A percentile compares a stretch with the other conserved stretches of the same genome.
Conservation (phyloP, 2,888 invertebrate species). For the Augochlorella aurata region DNA sequence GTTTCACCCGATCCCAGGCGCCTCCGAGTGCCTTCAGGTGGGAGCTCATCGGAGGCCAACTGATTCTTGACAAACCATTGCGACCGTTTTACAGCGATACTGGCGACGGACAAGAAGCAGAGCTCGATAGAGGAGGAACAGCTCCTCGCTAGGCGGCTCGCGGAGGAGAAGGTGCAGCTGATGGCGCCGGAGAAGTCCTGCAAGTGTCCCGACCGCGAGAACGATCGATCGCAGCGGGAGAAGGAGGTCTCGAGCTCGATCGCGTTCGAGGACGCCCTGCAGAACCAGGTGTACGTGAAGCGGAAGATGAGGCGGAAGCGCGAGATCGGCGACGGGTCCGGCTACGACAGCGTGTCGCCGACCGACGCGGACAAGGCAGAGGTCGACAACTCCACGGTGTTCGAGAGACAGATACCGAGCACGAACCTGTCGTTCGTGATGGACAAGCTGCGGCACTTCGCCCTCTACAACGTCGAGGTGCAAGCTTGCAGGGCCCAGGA, state of each 20-base stretch:
- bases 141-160: slow-evolving; percentile 65
- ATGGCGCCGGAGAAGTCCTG: slow-evolving; percentile 73
- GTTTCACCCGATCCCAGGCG: no score
- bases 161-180: slow-evolving; percentile 69
- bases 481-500: slow-evolving; percentile 89
- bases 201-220: slow-evolving; percentile 81
- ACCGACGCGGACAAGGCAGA: slow-evolving; percentile 19
- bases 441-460: slow-evolving; percentile 88
- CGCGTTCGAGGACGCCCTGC: slow-evolving; percentile 90
- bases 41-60: no score
- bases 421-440: slow-evolving; percentile 83
- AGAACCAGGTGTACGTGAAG: slow-evolving; percentile 88
- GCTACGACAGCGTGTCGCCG: not conserved
- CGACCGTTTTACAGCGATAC: slow-evolving; percentile 70
- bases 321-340: slow-evolving; percentile 31
- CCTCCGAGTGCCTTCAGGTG: no score
- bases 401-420: slow-evolving; percentile 70
- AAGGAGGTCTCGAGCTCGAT: slow-evolving; percentile 86
- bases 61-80: not conserved
- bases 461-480: slow-evolving; percentile 89
- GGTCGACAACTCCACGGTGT: slow-evolving; percentile 63
- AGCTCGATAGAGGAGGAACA: slow-evolving; percentile 74
- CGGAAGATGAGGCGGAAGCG: slow-evolving; percentile 74
- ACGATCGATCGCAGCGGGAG: slow-evolving; percentile 83
- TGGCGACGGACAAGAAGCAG: slow-evolving; percentile 76